phyloP scores from a whole-genome alignment of 2,113 vertebrate species.

The Glareola pratincola region DNA sequence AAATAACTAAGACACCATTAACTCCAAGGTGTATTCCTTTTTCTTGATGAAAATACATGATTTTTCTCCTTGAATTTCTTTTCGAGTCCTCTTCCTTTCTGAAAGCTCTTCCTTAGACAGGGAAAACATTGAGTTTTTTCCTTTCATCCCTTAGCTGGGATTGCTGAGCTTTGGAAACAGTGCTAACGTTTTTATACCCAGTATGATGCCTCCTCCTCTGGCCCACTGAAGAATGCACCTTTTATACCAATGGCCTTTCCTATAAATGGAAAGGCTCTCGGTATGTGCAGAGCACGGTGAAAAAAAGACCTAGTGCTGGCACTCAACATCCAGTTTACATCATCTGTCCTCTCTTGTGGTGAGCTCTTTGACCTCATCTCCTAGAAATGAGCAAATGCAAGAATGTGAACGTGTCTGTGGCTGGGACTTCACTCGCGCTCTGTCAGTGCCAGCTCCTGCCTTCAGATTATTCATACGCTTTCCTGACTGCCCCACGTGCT shows the following conservation, averaged over 20 bases:
- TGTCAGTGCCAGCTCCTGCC: neutral
- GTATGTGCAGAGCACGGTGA: neutral
- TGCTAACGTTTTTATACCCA: neutral
- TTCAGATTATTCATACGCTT: neutral
- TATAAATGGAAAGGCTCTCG: conserved; percentile 33
- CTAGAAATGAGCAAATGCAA: conserved; percentile 19
- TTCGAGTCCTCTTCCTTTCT: neutral
- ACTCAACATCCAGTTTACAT: neutral
- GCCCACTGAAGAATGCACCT: neutral
- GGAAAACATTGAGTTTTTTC: neutral
- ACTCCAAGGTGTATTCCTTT: neutral
- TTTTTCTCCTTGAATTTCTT: neutral
- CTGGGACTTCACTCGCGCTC: neutral
- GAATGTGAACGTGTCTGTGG: neutral
- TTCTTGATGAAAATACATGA: neutral
- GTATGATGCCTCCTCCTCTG: neutral
- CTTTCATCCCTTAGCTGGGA: neutral
- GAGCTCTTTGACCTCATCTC: conserved; percentile 39
- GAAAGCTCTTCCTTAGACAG: neutral
- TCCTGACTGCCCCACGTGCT: neutral
- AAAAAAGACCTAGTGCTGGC: neutral
- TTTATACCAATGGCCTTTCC: neutral
- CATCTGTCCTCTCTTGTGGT: neutral
- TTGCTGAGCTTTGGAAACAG: neutral
- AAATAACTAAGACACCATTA: neutral